Base-by-base conservation (phyloP, 2,888 invertebrate genomes). In the Eurytoma californica region DNA sequence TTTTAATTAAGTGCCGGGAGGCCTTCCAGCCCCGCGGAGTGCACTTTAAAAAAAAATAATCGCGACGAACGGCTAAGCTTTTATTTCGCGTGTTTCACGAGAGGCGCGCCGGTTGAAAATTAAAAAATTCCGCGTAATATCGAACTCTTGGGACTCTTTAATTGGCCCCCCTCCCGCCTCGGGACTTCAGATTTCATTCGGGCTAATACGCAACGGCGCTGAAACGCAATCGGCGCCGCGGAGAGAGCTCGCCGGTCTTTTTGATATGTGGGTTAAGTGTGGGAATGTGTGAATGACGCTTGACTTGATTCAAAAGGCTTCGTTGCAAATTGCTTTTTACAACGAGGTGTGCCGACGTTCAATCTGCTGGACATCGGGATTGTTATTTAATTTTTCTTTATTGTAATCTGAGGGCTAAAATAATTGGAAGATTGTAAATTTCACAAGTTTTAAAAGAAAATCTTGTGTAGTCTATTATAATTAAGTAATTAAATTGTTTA, bases 1-100 rank as follows among this genome's bases (percentile, higher is more conserved):
- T 77, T 70, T 65, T 65, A 77, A 70, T 77, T 77, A 77, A 77
- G 77, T 77, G 39, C 57, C 18, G 47, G 20, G 16, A 14, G 55
- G 12, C 39, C 39, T 7, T 39, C 39, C 3, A 4, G 5, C 0
- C 30, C 39, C 39, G 5, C 7, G 16, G 4, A 14, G 28, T 28
- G 16, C 28, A 5, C 9, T 65, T 70, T 51, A 69, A 61, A 69
- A 61, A 61, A 63, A 76, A 76, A 76, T 63, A 69, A 69, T 76
- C 53, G 63, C 30, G 49, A 53, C 39, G 16, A 18, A 7, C 39
- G n/a, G 24, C 39, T 24, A 49, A 58, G 66, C 55, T 14, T 60
- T 58, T 61, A 20, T 51, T 28, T 28, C 55, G 30, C 20, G 9
- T 39, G 39, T 39, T 24, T 28, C 60, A 39, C 14, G 60, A 24